These are phyloP conservation scores for Caradrina clavipalpis DNA, from an alignment of 2,888 invertebrate species.

Conservation along the genomic window DNA sequence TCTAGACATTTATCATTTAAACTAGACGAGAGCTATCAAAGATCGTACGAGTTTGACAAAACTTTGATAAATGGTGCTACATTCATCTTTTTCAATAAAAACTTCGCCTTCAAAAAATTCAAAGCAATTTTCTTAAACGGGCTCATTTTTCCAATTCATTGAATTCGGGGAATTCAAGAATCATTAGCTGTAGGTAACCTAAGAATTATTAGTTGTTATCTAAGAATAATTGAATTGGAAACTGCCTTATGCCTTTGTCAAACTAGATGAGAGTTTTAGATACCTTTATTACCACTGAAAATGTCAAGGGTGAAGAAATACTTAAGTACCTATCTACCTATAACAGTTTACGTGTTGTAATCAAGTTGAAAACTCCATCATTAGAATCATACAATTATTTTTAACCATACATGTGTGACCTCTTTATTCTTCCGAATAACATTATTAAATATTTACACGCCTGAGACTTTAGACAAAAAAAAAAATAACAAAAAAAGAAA, in stretches of 20 bases:
- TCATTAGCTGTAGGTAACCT: neutral
- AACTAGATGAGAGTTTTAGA: too few relatives aligned
- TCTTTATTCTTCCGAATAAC: too few relatives aligned
- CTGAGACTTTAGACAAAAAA: too few relatives aligned
- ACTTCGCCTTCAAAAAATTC: slow-evolving; percentile 10
- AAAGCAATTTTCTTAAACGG: neutral
- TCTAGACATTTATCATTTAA: slow-evolving; percentile 24
- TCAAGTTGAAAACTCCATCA: too few relatives aligned
- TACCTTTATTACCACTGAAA: too few relatives aligned
- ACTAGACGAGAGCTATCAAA: slow-evolving; percentile 21
- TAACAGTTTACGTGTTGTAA: too few relatives aligned
- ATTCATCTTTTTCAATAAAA: slow-evolving; percentile 31
- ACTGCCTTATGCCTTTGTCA: neutral
- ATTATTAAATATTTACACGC: too few relatives aligned
- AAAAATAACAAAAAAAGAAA: too few relatives aligned
- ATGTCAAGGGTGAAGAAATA: too few relatives aligned
- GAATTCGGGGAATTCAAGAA: slow-evolving; percentile 22
- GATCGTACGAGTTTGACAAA: slow-evolving; percentile 18
- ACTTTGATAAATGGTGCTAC: slow-evolving; percentile 30
- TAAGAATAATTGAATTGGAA: slow-evolving; percentile 10
- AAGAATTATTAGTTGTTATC: neutral
- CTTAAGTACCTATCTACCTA: too few relatives aligned
- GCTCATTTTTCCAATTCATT: slow-evolving; percentile 25
- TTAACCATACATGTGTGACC: too few relatives aligned
- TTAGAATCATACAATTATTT: too few relatives aligned